Evolutionary conservation across 2,888 invertebrate species (phyloP), one percentile per base, ranked within the genome.

Genomic region (Hydropsyche betteni): DNA sequence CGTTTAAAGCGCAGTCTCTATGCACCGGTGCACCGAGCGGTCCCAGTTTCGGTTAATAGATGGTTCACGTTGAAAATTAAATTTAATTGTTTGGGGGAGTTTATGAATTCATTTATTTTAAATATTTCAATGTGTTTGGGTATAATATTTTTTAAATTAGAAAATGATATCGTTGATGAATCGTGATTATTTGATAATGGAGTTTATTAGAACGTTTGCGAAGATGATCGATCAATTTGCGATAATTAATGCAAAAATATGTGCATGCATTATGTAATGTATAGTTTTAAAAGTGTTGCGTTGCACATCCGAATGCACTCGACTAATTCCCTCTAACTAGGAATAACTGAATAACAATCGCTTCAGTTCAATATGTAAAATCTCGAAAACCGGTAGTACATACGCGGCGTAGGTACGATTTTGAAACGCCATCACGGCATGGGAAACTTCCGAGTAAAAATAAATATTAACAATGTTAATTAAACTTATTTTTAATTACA

Each of bases 281-380:
- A 44, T 44, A 44, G 44, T 44, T 44, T 44, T 6, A 44, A 44
- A 44, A 44, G 44, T 44, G 44, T 44, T 44, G 44, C 44, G 16
- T 33, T 61, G 61, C 61, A 36, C 68, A 44, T 44, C 68, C 50
- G 50, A 51, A 69, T 74, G 75, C 72, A 71, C 64, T 70, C 69
- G 51, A 77, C 75, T 77, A 77, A 77, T 77, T 74, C 52, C 77
- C 68, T 68, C 44, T 53, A 76, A 71, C 71, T 68, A 50, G 70
- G 75, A 77, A 77, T 77, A 77, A 77, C 75, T 77, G 77, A 77
- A 77, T 77, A 77, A 72, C 75, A 75, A 77, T 77, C 53, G 75
- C 55, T 58, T 36, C 58, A 14, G 58, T 16, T 75, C 33, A 12
- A 75, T 75, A 68, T 34, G 69, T 74, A 34, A 70, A 74, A 75